These are phyloP conservation scores for Mormyrus iriodes DNA, from an alignment of 2,113 vertebrate genomes.

Conservation along the genomic window DNA sequence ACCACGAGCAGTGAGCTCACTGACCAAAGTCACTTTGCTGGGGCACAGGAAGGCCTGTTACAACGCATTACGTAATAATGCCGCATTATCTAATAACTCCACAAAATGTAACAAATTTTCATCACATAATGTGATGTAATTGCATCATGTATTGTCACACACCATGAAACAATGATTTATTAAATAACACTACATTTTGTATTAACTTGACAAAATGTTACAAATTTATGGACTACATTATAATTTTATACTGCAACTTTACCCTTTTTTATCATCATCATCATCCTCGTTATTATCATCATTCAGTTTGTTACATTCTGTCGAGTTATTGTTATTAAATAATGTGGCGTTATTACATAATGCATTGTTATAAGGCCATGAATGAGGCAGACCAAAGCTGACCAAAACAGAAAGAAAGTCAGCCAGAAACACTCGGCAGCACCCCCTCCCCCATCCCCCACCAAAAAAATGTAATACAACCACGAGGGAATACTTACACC, in stretches of 20 bases:
- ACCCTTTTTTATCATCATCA: neutral
- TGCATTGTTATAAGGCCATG: neutral
- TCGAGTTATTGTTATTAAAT: neutral
- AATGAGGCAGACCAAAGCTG: neutral
- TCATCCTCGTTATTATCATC: neutral
- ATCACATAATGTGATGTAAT: too few relatives aligned
- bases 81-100: neutral
- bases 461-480: neutral
- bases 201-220: neutral
- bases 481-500: constrained; percentile 72
- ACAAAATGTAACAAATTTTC: neutral
- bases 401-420: neutral
- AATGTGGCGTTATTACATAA: neutral
- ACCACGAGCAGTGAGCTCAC: neutral
- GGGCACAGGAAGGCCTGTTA: neutral
- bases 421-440: neutral
- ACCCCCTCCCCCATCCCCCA: neutral
- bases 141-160: too few relatives aligned
- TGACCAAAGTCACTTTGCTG: neutral
- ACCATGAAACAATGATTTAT: too few relatives aligned
- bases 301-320: neutral
- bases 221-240: neutral
- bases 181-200: neutral
- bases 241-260: neutral
- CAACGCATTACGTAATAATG: neutral